Evolutionary conservation across 2,113 vertebrate species (phyloP).

Genomic region (Atherinomorus stipes): DNA sequence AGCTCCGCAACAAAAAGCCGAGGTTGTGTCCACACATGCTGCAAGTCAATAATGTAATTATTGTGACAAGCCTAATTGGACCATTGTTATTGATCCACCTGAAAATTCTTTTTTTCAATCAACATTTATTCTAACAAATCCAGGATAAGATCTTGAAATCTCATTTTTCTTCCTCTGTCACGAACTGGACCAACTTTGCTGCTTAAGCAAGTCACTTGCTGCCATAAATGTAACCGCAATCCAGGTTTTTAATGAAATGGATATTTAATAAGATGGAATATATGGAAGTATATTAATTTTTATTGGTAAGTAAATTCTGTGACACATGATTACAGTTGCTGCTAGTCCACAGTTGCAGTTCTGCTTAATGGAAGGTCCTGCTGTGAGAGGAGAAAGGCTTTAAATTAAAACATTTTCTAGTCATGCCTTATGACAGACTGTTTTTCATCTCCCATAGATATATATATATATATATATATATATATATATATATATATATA

Average conservation of each 20-base stretch:
- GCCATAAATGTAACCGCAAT: too few species aligned
- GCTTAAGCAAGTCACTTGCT: too few species aligned
- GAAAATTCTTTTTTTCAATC: background rate
- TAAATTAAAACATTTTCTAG: constrained; percentile 7
- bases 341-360: background rate
- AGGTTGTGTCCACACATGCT: background rate
- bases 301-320: background rate
- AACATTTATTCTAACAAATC: background rate
- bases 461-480: too few species aligned
- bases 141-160: too few species aligned
- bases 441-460: background rate
- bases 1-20: background rate
- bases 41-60: background rate
- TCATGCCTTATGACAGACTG: background rate
- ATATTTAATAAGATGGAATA: too few species aligned
- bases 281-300: too few species aligned
- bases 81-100: background rate
- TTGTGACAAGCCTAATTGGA: background rate
- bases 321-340: constrained; percentile 2
- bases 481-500: too few species aligned
- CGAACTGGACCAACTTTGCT: too few species aligned
- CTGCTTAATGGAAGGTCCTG: constrained; percentile 23
- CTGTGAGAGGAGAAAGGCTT: constrained; percentile 29
- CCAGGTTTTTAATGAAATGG: too few species aligned
- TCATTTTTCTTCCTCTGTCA: too few species aligned